phyloP scores from a whole-genome alignment of 2,113 vertebrate genomes.

The Fulmarus glacialis region DNA sequence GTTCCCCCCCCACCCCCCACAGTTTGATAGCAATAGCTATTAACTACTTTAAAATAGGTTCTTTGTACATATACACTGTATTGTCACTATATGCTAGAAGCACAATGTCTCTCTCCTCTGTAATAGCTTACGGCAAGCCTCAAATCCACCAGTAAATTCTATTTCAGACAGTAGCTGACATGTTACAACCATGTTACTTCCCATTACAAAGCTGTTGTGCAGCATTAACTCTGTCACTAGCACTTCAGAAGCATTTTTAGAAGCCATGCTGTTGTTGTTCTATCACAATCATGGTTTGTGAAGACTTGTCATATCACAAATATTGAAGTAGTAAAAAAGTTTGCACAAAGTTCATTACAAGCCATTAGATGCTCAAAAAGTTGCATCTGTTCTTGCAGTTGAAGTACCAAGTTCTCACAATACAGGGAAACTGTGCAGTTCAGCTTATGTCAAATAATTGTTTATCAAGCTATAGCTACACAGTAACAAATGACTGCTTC shows the following conservation, averaged over 20 bases:
- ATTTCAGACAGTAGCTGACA: background rate
- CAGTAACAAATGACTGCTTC: background rate
- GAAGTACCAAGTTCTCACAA: background rate
- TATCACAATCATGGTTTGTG: background rate
- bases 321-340: slow-evolving; percentile 38
- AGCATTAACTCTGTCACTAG: background rate
- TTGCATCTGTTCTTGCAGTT: background rate
- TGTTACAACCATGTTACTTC: background rate
- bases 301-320: background rate
- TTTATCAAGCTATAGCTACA: background rate
- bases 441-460: background rate
- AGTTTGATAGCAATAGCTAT: background rate
- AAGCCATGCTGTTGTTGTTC: background rate
- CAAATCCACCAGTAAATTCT: background rate
- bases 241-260: background rate
- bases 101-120: background rate
- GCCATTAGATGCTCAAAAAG: background rate
- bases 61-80: background rate
- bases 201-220: background rate
- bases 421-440: background rate
- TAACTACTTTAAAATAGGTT: background rate
- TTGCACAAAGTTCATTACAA: slow-evolving; percentile 6
- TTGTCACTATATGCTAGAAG: background rate
- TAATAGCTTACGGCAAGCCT: background rate
- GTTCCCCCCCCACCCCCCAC: no score